Evolutionary conservation across 35 echinoderm and acorn worm species (phyloP).

Genomic region (Stichopus chloronotus): DNA sequence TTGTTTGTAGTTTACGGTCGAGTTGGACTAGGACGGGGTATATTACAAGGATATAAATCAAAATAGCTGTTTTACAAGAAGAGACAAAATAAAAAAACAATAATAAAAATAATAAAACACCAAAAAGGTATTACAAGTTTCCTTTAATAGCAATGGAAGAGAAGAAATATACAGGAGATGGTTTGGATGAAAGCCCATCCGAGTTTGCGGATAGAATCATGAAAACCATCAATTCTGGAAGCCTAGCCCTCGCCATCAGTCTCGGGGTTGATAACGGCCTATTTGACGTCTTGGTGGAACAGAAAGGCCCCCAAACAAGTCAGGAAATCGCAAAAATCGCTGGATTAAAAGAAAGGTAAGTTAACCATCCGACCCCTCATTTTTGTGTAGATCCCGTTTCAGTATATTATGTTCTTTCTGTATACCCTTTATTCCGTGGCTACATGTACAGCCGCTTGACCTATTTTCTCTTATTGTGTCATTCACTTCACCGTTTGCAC

Average conservation of each 20-base stretch:
- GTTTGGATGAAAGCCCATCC: conserved; percentile 59
- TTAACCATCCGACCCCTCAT: background rate
- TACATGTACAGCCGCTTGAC: background rate
- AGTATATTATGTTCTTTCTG: background rate
- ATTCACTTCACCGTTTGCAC: background rate
- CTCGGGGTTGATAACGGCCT: conserved; percentile 79
- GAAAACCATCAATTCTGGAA: conserved; percentile 80
- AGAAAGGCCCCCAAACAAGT: conserved; percentile 74
- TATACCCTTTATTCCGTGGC: background rate
- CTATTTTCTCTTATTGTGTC: background rate
- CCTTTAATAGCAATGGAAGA: conserved; percentile 19
- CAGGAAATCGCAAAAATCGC: conserved; percentile 76
- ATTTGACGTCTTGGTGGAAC: conserved; percentile 65
- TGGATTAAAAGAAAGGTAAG: conserved; percentile 92
- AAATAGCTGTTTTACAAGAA: conserved; percentile 6
- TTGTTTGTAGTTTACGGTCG: background rate
- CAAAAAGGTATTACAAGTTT: background rate
- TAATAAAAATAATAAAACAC: background rate
- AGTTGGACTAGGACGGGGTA: background rate
- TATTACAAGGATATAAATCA: background rate
- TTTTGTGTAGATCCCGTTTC: too few relatives aligned
- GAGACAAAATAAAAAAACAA: background rate
- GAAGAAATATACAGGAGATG: conserved; percentile 31
- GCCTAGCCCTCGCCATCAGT: conserved; percentile 74
- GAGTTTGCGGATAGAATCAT: conserved; percentile 89